phyloP scores from a whole-genome alignment of 1,140 invertebrate species.

The Heterodera carotae region DNA sequence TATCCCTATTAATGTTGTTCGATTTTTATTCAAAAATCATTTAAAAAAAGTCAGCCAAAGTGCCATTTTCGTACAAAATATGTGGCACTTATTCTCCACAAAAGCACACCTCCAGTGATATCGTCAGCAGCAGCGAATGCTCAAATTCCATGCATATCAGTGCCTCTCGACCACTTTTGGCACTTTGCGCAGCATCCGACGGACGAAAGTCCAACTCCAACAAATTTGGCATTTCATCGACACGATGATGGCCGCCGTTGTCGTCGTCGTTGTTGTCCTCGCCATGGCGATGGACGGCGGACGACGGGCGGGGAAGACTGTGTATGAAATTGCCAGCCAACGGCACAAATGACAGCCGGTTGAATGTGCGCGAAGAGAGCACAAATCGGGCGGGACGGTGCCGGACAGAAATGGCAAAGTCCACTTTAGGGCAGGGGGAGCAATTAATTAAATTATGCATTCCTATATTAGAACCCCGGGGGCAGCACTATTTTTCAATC shows the following conservation, averaged over 20 bases:
- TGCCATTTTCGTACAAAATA: conserved; percentile 3
- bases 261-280: neutral
- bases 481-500: too few species aligned
- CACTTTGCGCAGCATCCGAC: neutral
- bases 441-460: neutral
- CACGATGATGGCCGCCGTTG: too few species aligned
- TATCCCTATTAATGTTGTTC: too few species aligned
- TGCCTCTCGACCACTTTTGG: neutral
- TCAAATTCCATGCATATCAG: neutral
- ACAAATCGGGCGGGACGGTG: neutral
- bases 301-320: neutral
- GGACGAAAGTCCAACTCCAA: neutral
- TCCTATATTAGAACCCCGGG: too few species aligned
- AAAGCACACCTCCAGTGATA: neutral
- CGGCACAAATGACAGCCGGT: neutral
- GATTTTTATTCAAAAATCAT: too few species aligned
- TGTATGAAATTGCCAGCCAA: conserved; percentile 1
- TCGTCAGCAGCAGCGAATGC: neutral
- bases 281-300: neutral
- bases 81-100: too few species aligned
- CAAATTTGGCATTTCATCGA: neutral
- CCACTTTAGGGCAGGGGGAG: neutral
- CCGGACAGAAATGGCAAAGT: neutral
- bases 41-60: too few species aligned
- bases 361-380: neutral